phyloP scores from a whole-genome alignment of 2,113 vertebrate genomes.

The Clarias macrocephalus region DNA sequence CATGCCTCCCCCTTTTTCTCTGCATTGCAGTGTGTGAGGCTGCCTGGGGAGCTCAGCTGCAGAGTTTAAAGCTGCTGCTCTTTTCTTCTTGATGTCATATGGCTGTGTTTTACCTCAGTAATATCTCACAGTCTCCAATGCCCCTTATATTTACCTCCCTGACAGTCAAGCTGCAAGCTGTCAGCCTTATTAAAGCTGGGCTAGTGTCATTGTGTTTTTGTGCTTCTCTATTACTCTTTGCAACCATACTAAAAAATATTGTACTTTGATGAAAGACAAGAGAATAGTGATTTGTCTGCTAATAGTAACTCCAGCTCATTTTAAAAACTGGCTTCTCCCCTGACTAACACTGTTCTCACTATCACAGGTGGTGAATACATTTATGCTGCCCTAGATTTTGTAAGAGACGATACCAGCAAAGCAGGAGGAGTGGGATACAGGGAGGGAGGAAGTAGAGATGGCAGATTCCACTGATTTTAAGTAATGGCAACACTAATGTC shows the following conservation, averaged over 20 bases:
- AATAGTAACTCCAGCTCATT: not conserved
- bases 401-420: conserved; percentile 21
- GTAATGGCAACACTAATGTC: not conserved
- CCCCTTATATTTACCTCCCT: conserved; percentile 41
- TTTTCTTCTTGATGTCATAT: conserved; percentile 17
- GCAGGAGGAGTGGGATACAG: not conserved
- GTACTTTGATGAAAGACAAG: conserved; percentile 5
- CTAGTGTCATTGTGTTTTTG: conserved; percentile 30
- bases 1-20: conserved; percentile 47
- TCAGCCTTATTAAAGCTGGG: conserved; percentile 4
- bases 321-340: not conserved
- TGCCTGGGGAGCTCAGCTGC: conserved; percentile 51
- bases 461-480: not conserved
- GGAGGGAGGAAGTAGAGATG: not conserved
- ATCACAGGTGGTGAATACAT: conserved; percentile 45
- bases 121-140: conserved; percentile 40
- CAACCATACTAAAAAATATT: conserved; percentile 16
- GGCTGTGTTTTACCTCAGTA: conserved; percentile 38
- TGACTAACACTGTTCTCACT: conserved; percentile 20
- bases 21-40: conserved; percentile 59
- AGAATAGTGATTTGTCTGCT: conserved; percentile 17
- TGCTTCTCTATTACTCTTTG: conserved; percentile 36
- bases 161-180: conserved; percentile 22
- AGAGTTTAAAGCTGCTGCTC: conserved; percentile 33
- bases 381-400: conserved; percentile 54